phyloP scores from a whole-genome alignment of 2,113 vertebrate genomes.

The Apodemus speciosus region DNA sequence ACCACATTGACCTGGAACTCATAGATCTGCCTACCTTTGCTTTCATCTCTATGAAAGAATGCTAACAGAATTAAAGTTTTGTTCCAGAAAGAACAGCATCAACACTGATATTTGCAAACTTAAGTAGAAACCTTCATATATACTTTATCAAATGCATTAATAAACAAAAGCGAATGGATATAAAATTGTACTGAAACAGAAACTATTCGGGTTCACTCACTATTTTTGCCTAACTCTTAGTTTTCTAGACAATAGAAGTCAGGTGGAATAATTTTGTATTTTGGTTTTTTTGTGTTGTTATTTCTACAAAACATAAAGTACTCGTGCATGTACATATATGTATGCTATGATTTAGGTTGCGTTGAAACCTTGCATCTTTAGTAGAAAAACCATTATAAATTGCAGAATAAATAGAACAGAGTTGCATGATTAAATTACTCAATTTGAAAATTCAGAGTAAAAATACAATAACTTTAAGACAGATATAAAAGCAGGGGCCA shows the following conservation, averaged over 20 bases:
- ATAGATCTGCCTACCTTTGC: no score
- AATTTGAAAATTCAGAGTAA: constrained; percentile 2
- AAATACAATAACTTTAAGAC: background rate
- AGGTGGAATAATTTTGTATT: background rate
- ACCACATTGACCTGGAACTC: no score
- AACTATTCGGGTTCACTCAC: background rate
- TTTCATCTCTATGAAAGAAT: background rate
- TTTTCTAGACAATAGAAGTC: background rate
- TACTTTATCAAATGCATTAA: background rate
- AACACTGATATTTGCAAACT: background rate
- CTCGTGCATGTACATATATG: background rate
- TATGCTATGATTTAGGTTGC: background rate
- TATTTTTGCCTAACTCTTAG: background rate
- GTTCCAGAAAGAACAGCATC: background rate
- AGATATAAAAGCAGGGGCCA: background rate
- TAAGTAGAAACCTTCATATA: background rate
- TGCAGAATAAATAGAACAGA: background rate
- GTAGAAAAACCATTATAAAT: background rate
- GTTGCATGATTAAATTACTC: background rate
- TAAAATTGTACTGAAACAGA: background rate
- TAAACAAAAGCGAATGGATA: background rate
- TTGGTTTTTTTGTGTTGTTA: background rate
- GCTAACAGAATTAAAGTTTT: background rate
- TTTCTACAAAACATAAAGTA: background rate
- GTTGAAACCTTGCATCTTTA: background rate